Evolutionary conservation across 2,113 vertebrate genomes (phyloP), one percentile per base, ranked within the genome.

Genomic region (Gnathonemus echidnorhynchus): DNA sequence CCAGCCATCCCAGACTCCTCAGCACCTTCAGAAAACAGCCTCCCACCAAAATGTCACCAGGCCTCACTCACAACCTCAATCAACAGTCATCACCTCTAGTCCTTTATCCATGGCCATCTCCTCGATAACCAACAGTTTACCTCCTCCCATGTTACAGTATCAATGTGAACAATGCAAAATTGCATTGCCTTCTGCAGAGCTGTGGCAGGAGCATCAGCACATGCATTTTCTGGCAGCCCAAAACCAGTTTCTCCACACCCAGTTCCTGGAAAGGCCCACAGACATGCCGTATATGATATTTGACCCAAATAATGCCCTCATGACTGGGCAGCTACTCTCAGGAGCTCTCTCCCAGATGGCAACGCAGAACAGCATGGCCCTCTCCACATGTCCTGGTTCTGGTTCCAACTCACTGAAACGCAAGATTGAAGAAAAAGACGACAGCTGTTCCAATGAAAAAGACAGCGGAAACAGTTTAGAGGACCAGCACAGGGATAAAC

Each of bases 241-340:
- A 95, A 99, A 98, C 93, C 99, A 99, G 89, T 99, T 99, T 92
- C 97, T 99, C 88, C 99, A 99, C 93, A 98, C 98, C 0, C 98
- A 99, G 17, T 99, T 99, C 94, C 95, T 99, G 94, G 99, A 99
- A 95, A 97, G 99, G 94, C 98, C 99, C 24, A 95, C 99, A 92
- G 99, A 99, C 89, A 99, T 99, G 98, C 99, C 99, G 91, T 99
- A 99, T 91, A 99, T 99, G 98, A 99, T 99, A 93, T 99, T 99
- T 94, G 99, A 99, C 91, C 99, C 99, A 46, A 99, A 98, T 93
- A 99, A 97, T 90, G 97, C 99, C n/a, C 94, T 99, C 90, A 98
- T 99, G 97, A 96, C 98, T 1, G 97, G 98, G 77, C 98, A 99
- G 92, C 95, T 99, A 89, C 96, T 99, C 88, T 96, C 97, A 56